These are phyloP conservation scores for Bradypodion pumilum DNA, from an alignment of 2,797 vertebrate species.

Conservation along the genomic window DNA sequence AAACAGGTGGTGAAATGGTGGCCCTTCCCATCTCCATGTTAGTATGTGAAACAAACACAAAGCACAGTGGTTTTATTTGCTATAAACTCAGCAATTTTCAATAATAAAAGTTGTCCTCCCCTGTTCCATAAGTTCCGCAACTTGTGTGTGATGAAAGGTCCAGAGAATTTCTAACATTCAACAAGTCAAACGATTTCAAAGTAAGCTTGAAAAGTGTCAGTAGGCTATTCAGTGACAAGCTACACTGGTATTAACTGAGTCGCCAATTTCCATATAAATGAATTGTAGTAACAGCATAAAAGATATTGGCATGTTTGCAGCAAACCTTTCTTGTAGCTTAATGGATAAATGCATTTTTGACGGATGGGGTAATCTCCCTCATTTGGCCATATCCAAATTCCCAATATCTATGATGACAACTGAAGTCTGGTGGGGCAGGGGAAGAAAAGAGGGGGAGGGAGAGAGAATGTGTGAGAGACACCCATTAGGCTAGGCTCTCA, in stretches of 20 bases:
- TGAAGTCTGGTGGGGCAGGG: too few relatives aligned
- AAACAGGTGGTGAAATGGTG: too few relatives aligned
- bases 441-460: not conserved
- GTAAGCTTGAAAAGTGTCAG: conserved; percentile 38
- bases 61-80: too few relatives aligned
- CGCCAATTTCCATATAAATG: conserved; percentile 36
- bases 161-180: not conserved
- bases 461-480: not conserved
- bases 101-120: too few relatives aligned
- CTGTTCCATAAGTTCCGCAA: too few relatives aligned
- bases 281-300: conserved; percentile 49
- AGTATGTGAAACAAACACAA: too few relatives aligned
- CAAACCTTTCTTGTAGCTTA: conserved; percentile 29
- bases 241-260: conserved; percentile 32
- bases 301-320: conserved; percentile 41
- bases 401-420: too few relatives aligned
- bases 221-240: conserved; percentile 13
- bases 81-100: too few relatives aligned
- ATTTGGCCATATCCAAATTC: not conserved
- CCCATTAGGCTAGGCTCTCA: not conserved
- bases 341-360: not conserved
- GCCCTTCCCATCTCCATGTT: too few relatives aligned
- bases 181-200: not conserved
- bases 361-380: not conserved
- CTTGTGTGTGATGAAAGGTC: too few relatives aligned